Base-by-base conservation (phyloP, 2,797 vertebrate genomes). In the Coreius guichenoti region DNA sequence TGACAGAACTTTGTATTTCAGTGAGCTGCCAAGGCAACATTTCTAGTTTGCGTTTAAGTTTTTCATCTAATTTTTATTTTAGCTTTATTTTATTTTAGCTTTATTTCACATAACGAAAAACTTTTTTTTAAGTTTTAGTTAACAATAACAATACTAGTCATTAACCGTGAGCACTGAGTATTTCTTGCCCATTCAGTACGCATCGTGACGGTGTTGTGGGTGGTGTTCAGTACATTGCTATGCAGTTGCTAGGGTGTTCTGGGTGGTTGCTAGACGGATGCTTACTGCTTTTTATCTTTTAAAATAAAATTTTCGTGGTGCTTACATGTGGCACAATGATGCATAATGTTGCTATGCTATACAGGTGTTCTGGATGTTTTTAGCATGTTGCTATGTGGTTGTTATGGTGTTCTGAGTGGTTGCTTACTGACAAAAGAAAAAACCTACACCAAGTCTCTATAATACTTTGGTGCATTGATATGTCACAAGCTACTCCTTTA, bases 241-340 rank as follows among this genome's bases (percentile, higher is more conserved):
- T 58, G 56, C 56, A 58, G 23, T 61, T 61, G n/a, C n/a, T 61
- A 61, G 23, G 58, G n/a, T 61, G 58, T 63, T 63, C 58, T 63
- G n/a, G n/a, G 13, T 63, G n/a, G 26, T 65, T 65, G 14, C 13
- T 31, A 31, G 26, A 31, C 31, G 13, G 13, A 63, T 63, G 13
- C 61, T 14, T 63, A 63, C 5, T 63, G n/a, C n/a, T 63, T 14
- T 61, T 63, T 26, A 63, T 16, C 4, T 19, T 61, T 61, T 61
- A 61, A 61, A 63, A 63, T 61, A 23, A 23, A 0, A 23, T 11
- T 0, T 11, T 23, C 8, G 19, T 56, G 19, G 51, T 56, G 58
- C 26, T 61, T 61, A 61, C 11, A 13, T 61, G 11, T 26, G 58
- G n/a, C n/a, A 61, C n/a, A 13, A 5, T 13, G 11, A 61, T 61